A percentile compares a stretch with the other conserved stretches of the same genome.
Conservation (phyloP, 2,113 vertebrate genomes). For the Ageneiosus marmoratus region DNA sequence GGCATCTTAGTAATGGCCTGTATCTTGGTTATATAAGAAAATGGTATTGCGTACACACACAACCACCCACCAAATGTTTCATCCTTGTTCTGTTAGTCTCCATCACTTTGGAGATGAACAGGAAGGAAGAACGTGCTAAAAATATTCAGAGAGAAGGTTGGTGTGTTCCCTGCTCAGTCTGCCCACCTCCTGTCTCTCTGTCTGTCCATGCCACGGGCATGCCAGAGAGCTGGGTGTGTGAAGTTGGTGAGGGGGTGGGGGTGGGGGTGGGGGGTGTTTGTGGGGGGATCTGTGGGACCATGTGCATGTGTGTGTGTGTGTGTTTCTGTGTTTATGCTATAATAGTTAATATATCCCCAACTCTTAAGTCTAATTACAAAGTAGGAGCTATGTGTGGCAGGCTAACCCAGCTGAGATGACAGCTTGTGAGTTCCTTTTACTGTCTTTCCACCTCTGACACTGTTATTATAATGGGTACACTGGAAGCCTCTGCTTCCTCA, state of each 20-base stretch:
- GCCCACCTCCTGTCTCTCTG: constrained; percentile 63
- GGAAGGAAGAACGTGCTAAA: constrained; percentile 62
- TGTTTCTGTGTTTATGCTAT: constrained; percentile 8
- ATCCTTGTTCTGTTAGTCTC: constrained; percentile 55
- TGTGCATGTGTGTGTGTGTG: not conserved
- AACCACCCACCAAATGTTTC: constrained; percentile 52
- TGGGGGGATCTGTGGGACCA: not conserved
- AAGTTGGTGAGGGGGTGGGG: not conserved
- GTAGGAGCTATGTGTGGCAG: constrained; percentile 13
- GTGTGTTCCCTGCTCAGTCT: constrained; percentile 63
- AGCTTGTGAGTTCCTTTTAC: constrained; percentile 34
- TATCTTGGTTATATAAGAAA: constrained; percentile 37
- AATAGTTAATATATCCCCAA: constrained; percentile 26
- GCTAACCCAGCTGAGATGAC: constrained; percentile 25
- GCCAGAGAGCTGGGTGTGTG: constrained; percentile 38
- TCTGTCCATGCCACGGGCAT: constrained; percentile 63
- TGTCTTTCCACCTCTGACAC: constrained; percentile 27
- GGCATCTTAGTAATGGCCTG: not conserved
- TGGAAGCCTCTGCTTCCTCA: not conserved
- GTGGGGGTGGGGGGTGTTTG: too few relatives aligned
- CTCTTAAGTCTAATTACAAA: constrained; percentile 37
- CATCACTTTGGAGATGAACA: constrained; percentile 52
- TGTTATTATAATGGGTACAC: constrained; percentile 42
- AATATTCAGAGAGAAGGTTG: constrained; percentile 58
- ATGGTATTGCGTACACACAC: constrained; percentile 16